Percentiles rank a stretch among this genome's conserved stretches.
Evolutionary conservation across 2,113 vertebrate genomes (phyloP).

Genomic region (Centropus bengalensis): DNA sequence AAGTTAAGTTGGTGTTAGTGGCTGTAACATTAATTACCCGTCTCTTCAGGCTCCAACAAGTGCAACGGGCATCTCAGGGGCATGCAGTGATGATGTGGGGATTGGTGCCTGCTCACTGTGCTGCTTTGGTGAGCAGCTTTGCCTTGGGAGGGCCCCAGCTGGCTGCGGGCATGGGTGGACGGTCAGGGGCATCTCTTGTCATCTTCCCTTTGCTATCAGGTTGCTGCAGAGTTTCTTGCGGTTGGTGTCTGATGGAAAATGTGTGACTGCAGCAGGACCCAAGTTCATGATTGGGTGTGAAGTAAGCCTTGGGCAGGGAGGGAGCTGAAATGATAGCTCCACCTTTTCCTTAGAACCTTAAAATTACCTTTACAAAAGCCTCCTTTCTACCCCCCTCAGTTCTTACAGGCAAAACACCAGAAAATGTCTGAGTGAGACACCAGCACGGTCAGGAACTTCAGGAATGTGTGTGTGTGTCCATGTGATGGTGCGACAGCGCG

Average conservation of each 20-base stretch:
- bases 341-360: not conserved
- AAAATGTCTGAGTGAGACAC: not conserved
- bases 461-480: too few species aligned
- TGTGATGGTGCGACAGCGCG: not conserved
- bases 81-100: accelerated
- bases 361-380: not conserved
- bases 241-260: not conserved
- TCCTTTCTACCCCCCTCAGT: not conserved
- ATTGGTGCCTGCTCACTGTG: accelerated
- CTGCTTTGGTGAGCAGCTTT: accelerated
- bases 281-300: not conserved
- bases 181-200: accelerated
- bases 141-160: not conserved
- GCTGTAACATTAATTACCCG: too few species aligned
- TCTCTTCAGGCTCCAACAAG: accelerated
- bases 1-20: not conserved
- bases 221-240: not conserved
- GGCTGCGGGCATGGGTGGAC: accelerated
- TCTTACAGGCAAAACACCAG: not conserved
- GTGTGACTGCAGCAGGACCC: not conserved
- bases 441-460: not conserved
- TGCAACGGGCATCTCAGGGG: not conserved
- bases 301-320: not conserved
- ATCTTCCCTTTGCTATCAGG: not conserved
- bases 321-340: not conserved